Evolutionary conservation across 30 jellyfish, hydroid and myxozoan species (phyloP).

Genomic region (Hydra vulgaris): DNA sequence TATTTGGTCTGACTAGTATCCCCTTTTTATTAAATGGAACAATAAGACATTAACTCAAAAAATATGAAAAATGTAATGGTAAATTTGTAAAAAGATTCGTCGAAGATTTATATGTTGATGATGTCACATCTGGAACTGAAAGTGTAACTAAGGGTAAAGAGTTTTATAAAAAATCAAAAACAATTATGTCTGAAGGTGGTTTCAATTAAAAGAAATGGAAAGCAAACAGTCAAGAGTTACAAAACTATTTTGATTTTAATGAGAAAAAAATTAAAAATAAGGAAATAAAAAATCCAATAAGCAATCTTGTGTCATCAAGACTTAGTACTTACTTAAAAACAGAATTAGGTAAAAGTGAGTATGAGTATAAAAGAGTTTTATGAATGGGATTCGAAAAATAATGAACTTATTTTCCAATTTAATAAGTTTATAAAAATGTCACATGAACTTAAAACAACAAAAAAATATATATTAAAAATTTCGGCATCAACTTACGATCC

Average conservation of each 20-base stretch:
- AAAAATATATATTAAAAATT: not conserved
- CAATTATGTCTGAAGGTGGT: no score
- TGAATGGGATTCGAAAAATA: not conserved
- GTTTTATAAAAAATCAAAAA: not conserved
- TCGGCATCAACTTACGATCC: slow-evolving; percentile 5
- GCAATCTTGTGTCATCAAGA: not conserved
- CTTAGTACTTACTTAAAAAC: not conserved
- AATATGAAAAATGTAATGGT: not conserved
- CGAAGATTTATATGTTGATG: slow-evolving; percentile 1
- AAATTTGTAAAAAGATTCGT: not conserved
- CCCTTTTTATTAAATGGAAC: slow-evolving; percentile 8
- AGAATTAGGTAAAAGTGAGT: not conserved
- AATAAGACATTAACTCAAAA: not conserved
- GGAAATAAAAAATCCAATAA: not conserved
- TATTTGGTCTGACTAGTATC: not conserved
- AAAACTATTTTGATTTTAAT: not conserved
- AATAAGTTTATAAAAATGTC: not conserved
- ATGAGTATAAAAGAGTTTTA: not conserved
- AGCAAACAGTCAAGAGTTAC: slow-evolving; percentile 18
- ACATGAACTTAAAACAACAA: not conserved
- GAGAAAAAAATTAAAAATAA: not conserved
- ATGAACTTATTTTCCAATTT: not conserved
- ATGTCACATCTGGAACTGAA: not conserved
- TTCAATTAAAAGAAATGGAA: slow-evolving; percentile 48
- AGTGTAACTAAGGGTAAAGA: not conserved